phyloP scores from a whole-genome alignment of 2,888 invertebrate genomes.

The Melipona bicolor region DNA sequence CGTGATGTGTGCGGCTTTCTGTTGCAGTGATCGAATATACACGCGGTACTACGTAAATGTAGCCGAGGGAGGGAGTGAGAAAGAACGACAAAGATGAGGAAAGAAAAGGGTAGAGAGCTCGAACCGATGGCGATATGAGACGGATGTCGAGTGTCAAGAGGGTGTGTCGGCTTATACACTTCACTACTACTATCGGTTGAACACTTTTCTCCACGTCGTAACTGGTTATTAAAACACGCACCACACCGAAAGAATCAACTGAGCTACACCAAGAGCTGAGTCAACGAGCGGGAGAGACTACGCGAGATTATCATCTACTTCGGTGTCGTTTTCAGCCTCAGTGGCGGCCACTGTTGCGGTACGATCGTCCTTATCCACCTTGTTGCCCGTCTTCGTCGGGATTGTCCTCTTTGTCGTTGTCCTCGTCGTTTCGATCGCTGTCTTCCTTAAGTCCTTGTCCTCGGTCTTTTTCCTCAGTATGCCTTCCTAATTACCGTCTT shows the following conservation, averaged over 20 bases:
- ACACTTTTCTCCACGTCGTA: slow-evolving; percentile 66
- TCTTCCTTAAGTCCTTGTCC: slow-evolving; percentile 18
- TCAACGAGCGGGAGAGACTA: slow-evolving; percentile 54
- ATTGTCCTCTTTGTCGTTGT: slow-evolving; percentile 55
- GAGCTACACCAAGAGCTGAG: slow-evolving; percentile 64
- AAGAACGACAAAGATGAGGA: slow-evolving; percentile 41
- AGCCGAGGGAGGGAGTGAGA: slow-evolving; percentile 31
- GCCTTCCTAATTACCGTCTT: slow-evolving; percentile 16
- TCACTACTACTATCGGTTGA: slow-evolving; percentile 64
- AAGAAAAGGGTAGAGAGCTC: slow-evolving; percentile 61
- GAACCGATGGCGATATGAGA: slow-evolving; percentile 73
- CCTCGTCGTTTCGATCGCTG: slow-evolving; percentile 37
- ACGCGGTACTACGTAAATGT: slow-evolving; percentile 59
- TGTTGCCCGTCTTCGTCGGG: slow-evolving; percentile 45
- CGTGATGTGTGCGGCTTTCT: slow-evolving; percentile 56
- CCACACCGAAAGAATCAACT: slow-evolving; percentile 63
- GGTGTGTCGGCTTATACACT: slow-evolving; percentile 77
- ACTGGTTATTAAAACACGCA: slow-evolving; percentile 64
- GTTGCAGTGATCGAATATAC: slow-evolving; percentile 53
- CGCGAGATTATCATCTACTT: slow-evolving; percentile 66
- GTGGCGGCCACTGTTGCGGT: slow-evolving; percentile 60
- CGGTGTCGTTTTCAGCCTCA: slow-evolving; percentile 60
- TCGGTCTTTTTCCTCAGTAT: neutral
- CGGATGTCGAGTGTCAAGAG: slow-evolving; percentile 79
- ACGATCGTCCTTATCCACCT: slow-evolving; percentile 59